phyloP scores from a whole-genome alignment of 2,797 vertebrate genomes.

The Dendrocincla fuliginosa region DNA sequence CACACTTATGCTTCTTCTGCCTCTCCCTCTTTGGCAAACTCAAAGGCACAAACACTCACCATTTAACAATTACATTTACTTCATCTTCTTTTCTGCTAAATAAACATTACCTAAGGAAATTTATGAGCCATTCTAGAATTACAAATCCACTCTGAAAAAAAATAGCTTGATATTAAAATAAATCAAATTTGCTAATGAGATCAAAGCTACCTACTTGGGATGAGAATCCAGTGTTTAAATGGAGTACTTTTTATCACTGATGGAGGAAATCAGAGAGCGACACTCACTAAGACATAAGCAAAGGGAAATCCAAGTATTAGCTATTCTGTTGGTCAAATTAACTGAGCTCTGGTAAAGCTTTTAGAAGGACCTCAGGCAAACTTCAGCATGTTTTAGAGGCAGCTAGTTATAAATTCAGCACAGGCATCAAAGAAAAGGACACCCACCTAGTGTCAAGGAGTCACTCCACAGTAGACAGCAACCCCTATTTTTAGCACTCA shows the following conservation, averaged over 20 bases:
- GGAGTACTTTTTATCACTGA: background rate
- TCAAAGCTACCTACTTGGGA: background rate
- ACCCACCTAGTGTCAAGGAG: background rate
- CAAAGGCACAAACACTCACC: background rate
- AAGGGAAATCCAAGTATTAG: background rate
- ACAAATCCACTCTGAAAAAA: background rate
- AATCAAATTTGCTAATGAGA: background rate
- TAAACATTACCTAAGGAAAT: background rate
- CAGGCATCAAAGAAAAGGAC: background rate
- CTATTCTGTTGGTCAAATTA: background rate
- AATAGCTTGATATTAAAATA: background rate
- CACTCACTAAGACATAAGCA: background rate
- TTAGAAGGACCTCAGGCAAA: background rate
- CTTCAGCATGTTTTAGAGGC: background rate
- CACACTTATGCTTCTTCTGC: background rate
- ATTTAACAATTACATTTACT: background rate
- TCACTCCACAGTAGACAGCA: background rate
- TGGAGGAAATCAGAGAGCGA: background rate
- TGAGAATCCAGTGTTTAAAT: background rate
- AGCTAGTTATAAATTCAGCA: background rate
- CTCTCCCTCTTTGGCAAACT: background rate
- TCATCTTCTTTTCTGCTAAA: background rate
- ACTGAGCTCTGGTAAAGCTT: background rate
- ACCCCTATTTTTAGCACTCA: background rate
- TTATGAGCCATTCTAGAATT: background rate